Evolutionary conservation across 2,113 vertebrate species (phyloP).

Genomic region (Tautogolabrus adspersus): DNA sequence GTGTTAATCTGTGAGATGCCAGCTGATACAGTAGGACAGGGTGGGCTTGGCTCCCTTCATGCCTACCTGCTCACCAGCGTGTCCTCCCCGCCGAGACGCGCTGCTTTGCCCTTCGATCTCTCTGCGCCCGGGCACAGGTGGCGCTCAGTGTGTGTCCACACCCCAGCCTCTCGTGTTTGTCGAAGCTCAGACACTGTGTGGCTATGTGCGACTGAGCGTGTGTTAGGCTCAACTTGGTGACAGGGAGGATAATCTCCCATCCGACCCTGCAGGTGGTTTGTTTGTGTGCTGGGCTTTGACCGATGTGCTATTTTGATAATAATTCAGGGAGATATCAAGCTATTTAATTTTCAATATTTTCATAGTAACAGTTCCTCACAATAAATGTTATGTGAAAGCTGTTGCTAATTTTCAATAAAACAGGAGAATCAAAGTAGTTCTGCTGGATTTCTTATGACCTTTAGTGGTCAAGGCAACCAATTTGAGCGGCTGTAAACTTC

Average conservation of each 20-base stretch:
- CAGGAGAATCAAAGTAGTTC: too few relatives aligned
- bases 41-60: conserved; percentile 57
- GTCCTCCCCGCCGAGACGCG: conserved; percentile 47
- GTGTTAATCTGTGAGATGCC: conserved; percentile 75
- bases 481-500: too few relatives aligned
- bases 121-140: conserved; percentile 69
- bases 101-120: conserved; percentile 62
- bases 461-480: too few relatives aligned
- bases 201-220: conserved; percentile 35
- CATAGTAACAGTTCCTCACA: too few relatives aligned
- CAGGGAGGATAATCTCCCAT: conserved; percentile 52
- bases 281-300: conserved; percentile 14
- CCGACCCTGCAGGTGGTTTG: conserved; percentile 22
- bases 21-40: conserved; percentile 65
- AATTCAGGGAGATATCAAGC: conserved; percentile 6
- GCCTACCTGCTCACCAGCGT: conserved; percentile 68
- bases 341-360: too few relatives aligned
- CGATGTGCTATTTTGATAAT: not conserved
- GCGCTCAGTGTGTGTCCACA: conserved; percentile 64
- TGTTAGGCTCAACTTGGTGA: conserved; percentile 60
- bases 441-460: too few relatives aligned
- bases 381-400: too few relatives aligned
- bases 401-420: too few relatives aligned
- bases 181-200: conserved; percentile 55
- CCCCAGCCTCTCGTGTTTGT: conserved; percentile 55